Evolutionary conservation across 2,888 invertebrate genomes (phyloP), one percentile per base, ranked within the genome.

Genomic region (Stenodera caucasica): DNA sequence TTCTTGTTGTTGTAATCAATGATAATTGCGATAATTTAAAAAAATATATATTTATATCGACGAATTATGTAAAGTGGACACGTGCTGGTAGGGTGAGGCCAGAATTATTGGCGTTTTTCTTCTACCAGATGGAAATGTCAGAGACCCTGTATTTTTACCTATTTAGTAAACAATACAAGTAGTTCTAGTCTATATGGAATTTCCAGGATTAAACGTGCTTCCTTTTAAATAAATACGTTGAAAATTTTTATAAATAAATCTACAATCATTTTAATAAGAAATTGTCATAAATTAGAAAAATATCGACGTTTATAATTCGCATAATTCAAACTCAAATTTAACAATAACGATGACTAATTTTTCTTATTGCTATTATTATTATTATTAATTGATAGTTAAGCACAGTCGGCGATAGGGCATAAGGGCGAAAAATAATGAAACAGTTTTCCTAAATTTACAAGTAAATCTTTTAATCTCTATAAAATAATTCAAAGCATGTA

Each of bases 201-300:
- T 66, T 64, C 64, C 66, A 64, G 64, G 62, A 66, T 62, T 62
- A 49, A 57, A 66, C 64, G 64, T 66, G 64, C 60, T 66, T 64
- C 64, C 58, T 66, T 60, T 53, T 45, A 11, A 23, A 45, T 9
- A 56, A 58, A 57, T 32, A 57, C 51, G 51, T 21, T 45, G 23
- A 23, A 5, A 23, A 23, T 12, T 45, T 45, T 21, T 12, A 40
- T 40, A 40, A 40, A 18, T 18, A 40, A 18, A 21, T 15, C 37
- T n/a, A 15, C 18, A 40, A 18, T 18, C 4, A 35, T 1, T 2
- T n/a, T n/a, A n/a, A n/a, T n/a, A n/a, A n/a, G n/a, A n/a, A n/a
- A n/a, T n/a, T n/a, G n/a, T n/a, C n/a, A n/a, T n/a, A n/a, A n/a
- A n/a, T n/a, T n/a, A n/a, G n/a, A n/a, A n/a, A n/a, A n/a, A n/a